Evolutionary conservation across 1,140 invertebrate species (phyloP).

Genomic region (Leptopilina clavipes): DNA sequence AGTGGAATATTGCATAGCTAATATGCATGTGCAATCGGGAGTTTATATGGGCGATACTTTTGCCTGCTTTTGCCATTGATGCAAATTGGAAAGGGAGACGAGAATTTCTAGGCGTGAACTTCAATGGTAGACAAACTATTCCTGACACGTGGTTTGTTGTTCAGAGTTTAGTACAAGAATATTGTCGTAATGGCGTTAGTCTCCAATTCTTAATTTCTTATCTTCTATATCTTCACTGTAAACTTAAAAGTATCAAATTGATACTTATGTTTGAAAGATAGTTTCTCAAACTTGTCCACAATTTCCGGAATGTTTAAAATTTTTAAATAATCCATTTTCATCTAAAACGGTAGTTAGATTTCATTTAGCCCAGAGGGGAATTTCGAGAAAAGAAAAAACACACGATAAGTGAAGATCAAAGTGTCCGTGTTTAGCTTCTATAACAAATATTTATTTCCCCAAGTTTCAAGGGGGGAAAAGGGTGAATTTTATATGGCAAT

Average conservation of each 20-base stretch:
- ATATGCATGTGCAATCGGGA: neutral
- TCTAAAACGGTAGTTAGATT: neutral
- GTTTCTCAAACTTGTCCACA: too few relatives aligned
- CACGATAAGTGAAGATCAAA: neutral
- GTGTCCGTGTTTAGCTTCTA: neutral
- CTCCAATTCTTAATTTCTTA: too few relatives aligned
- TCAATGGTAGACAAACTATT: slow-evolving; percentile 37
- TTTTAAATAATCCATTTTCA: too few relatives aligned
- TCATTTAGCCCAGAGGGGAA: neutral
- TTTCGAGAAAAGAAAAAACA: slow-evolving; percentile 4
- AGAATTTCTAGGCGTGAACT: slow-evolving; percentile 30
- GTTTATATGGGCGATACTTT: slow-evolving; percentile 8
- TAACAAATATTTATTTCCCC: slow-evolving; percentile 17
- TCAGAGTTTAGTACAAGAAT: neutral
- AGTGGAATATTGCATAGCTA: neutral
- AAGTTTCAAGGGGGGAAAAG: neutral
- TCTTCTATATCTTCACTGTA: too few relatives aligned
- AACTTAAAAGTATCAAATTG: too few relatives aligned
- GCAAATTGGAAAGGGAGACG: slow-evolving; percentile 35
- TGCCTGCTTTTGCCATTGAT: neutral
- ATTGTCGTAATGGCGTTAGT: slow-evolving; percentile 38
- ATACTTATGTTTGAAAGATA: too few relatives aligned
- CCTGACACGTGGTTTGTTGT: slow-evolving; percentile 45
- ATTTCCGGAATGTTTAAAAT: too few relatives aligned
- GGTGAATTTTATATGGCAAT: neutral